A percentile compares a stretch with the other conserved stretches of the same genome.
These are phyloP conservation scores for Cryptotermes secundus DNA, from an alignment of 1,140 invertebrate genomes.

Conservation along the genomic window DNA sequence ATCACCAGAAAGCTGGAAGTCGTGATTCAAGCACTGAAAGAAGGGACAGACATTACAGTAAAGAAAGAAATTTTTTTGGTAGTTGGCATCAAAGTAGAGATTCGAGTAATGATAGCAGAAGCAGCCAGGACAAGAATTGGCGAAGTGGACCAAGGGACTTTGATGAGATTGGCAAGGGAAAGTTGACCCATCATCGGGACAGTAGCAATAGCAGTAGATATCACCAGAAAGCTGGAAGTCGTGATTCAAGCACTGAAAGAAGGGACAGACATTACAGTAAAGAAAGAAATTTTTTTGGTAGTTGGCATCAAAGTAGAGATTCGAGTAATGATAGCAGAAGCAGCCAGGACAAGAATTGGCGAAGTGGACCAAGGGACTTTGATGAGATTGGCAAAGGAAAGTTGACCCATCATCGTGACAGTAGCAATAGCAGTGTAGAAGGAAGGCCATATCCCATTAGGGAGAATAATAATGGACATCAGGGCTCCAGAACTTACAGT, in stretches of 20 bases:
- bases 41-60: constrained; percentile 11
- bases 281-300: constrained; percentile 3
- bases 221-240: neutral
- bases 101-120: neutral
- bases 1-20: neutral
- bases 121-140: neutral
- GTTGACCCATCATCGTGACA: neutral
- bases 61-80: constrained; percentile 1
- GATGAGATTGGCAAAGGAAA: neutral
- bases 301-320: neutral
- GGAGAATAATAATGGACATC: neutral
- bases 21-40: neutral
- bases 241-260: neutral
- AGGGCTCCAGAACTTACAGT: neutral
- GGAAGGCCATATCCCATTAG: neutral
- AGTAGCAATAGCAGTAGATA: neutral
- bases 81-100: neutral
- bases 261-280: constrained; percentile 18
- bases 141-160: neutral
- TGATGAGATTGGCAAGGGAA: neutral
- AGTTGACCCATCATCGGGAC: neutral
- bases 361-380: neutral
- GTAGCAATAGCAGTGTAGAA: neutral
- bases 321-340: neutral
- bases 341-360: neutral